Evolutionary conservation across 1,140 invertebrate species (phyloP).

Genomic region (Leucophenga varia): DNA sequence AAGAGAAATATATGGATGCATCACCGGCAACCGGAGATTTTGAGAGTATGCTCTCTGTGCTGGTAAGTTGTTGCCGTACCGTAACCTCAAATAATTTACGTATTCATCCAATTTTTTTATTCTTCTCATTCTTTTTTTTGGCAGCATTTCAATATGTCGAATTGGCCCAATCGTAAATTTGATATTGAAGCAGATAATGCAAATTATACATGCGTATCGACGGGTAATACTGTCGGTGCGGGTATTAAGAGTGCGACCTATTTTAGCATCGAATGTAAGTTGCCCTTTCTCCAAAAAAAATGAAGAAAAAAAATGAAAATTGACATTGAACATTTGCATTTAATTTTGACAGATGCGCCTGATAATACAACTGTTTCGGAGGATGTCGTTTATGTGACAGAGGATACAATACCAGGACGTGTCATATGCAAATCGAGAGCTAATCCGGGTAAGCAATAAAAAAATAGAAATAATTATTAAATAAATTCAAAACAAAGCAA

Average conservation of each 20-base stretch:
- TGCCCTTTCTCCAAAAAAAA: no score
- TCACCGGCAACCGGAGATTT: conserved; percentile 79
- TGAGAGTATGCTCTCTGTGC: conserved; percentile 79
- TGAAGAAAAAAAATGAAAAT: not conserved
- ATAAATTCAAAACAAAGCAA: no score
- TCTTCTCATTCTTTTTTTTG: conserved; percentile 6
- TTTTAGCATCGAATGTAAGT: conserved; percentile 87
- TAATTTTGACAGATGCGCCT: conserved; percentile 72
- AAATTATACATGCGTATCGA: conserved; percentile 82
- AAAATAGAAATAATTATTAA: no score
- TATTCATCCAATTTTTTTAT: conserved; percentile 6
- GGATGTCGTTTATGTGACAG: conserved; percentile 71
- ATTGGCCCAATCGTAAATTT: conserved; percentile 76
- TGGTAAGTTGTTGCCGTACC: conserved; percentile 63
- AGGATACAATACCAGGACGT: conserved; percentile 72
- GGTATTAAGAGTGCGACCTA: conserved; percentile 78
- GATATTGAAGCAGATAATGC: conserved; percentile 75
- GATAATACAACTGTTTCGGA: conserved; percentile 78
- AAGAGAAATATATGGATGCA: conserved; percentile 65
- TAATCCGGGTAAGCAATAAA: conserved; percentile 62
- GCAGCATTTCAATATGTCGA: conserved; percentile 69
- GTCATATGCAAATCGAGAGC: conserved; percentile 76
- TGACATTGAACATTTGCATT: not conserved
- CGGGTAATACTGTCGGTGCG: conserved; percentile 68
- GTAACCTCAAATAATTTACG: conserved; percentile 1